phyloP scores from a whole-genome alignment of 2,113 vertebrate species.

The Leptobrachium leishanense region DNA sequence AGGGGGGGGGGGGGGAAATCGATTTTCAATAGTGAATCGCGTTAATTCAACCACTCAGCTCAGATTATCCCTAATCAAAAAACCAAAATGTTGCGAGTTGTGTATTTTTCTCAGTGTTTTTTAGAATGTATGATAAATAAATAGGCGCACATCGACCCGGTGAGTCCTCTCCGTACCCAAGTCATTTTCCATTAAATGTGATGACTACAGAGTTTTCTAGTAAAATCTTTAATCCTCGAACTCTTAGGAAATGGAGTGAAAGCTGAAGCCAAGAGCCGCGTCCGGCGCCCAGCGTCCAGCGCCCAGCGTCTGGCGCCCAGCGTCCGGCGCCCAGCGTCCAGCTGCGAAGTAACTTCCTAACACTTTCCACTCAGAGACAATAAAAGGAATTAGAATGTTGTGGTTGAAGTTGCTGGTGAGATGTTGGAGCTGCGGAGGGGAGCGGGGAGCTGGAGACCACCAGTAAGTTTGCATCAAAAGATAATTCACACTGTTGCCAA shows the following conservation, averaged over 20 bases:
- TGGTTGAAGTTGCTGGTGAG: background rate
- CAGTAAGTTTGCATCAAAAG: background rate
- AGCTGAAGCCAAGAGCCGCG: background rate
- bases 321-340: background rate
- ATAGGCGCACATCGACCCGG: too few species aligned
- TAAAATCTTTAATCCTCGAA: conserved; percentile 1
- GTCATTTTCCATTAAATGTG: background rate
- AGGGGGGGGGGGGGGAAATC: too few species aligned
- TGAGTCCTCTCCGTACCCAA: too few species aligned
- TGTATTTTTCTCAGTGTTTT: too few species aligned
- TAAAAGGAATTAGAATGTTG: background rate
- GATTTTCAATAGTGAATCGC: too few species aligned
- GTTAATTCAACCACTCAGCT: too few species aligned
- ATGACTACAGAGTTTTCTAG: background rate
- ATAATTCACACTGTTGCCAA: conserved; percentile 21
- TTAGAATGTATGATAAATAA: too few species aligned
- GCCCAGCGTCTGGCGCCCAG: background rate
- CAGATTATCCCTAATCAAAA: too few species aligned
- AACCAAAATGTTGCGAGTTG: too few species aligned
- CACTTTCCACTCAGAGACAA: background rate
- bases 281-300: background rate
- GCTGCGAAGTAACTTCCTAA: conserved; percentile 13
- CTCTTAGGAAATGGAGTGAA: background rate
- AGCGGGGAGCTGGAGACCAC: background rate
- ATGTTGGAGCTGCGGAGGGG: background rate